Base-by-base conservation (phyloP, 2,113 vertebrate genomes). In the Rhinichthys klamathensis region DNA sequence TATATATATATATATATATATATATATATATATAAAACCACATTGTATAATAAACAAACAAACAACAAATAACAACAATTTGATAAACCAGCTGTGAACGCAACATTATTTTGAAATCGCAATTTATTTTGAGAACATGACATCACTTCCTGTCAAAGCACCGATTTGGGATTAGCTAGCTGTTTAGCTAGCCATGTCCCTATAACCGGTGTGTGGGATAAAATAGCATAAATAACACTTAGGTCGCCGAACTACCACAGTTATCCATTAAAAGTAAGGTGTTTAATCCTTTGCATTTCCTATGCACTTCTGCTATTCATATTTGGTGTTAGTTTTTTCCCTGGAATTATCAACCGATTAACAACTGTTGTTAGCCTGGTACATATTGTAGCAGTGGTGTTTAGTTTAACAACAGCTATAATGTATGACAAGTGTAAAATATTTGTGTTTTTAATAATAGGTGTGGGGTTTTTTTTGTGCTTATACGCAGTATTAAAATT, bases 151-250 rank as follows among this genome's bases (percentile, higher is more conserved):
- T 67, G 44, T 0, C 38, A 18, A 65, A n/a, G 38, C 61, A 32
- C 16, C 41, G 79, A 23, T 21, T 56, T 32, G 79, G 60, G 41
- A 51, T 49, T 67, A 27, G 79, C 79, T 81, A 81, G 79, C 79
- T 44, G 25, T 9, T 46, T 23, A 27, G 77, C 77, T 80, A 80
- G 77, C 56, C 44, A 61, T 79, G 56, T 38, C 58, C 56, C 15
- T 65, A 46, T 49, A 30, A 41, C 4, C 6, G 60, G 27, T 67
- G 32, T 67, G 16, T 49, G 9, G 27, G 18, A 67, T 67, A 51
- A 4, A 81, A 51, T 32, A 78, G 3, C 10, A 61, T 15, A 41
- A 32, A 30, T 15, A 54, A 10, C 8, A 25, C 8, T n/a, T 11
- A 27, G 46, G 21, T 80, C 58, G 6, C 35, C 10, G 61, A 67